phyloP scores from a whole-genome alignment of 1,140 invertebrate species.

The Zelostemma sp. region DNA sequence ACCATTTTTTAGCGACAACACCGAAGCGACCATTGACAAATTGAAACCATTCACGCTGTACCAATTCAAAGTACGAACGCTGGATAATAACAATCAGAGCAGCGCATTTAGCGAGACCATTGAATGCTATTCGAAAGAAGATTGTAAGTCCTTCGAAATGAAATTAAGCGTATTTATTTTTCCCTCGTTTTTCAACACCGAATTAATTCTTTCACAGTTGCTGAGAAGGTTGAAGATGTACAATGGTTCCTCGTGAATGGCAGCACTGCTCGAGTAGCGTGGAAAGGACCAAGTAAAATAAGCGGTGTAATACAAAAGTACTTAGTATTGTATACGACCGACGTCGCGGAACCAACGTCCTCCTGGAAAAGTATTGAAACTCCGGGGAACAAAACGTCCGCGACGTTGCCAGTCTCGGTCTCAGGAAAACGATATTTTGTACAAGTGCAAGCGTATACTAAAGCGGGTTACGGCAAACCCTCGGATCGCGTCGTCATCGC shows the following conservation, averaged over 20 bases:
- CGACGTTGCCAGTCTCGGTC: conserved; percentile 63
- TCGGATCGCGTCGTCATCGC: conserved; percentile 64
- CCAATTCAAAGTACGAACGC: conserved; percentile 72
- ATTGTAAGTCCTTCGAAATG: conserved; percentile 60
- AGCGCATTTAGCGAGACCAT: conserved; percentile 69
- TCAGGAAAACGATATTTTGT: conserved; percentile 71
- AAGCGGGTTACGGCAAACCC: conserved; percentile 69
- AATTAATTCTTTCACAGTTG: conserved; percentile 69
- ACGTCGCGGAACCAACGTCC: conserved; percentile 54
- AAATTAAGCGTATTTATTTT: neutral
- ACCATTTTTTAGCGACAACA: conserved; percentile 63
- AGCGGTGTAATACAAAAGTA: conserved; percentile 71
- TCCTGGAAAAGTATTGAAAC: conserved; percentile 66
- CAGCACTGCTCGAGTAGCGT: conserved; percentile 67
- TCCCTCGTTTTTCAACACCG: neutral
- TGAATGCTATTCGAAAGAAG: conserved; percentile 72
- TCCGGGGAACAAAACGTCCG: conserved; percentile 60
- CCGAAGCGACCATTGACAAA: conserved; percentile 66
- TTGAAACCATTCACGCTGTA: conserved; percentile 75
- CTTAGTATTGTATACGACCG: conserved; percentile 63
- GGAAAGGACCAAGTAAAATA: conserved; percentile 68
- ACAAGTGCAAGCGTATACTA: conserved; percentile 70
- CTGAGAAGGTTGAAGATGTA: conserved; percentile 69
- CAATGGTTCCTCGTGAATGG: conserved; percentile 68
- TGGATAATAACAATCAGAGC: conserved; percentile 58